These are phyloP conservation scores for Stenchaetothrips biformis DNA, from an alignment of 2,888 invertebrate genomes.

Conservation along the genomic window DNA sequence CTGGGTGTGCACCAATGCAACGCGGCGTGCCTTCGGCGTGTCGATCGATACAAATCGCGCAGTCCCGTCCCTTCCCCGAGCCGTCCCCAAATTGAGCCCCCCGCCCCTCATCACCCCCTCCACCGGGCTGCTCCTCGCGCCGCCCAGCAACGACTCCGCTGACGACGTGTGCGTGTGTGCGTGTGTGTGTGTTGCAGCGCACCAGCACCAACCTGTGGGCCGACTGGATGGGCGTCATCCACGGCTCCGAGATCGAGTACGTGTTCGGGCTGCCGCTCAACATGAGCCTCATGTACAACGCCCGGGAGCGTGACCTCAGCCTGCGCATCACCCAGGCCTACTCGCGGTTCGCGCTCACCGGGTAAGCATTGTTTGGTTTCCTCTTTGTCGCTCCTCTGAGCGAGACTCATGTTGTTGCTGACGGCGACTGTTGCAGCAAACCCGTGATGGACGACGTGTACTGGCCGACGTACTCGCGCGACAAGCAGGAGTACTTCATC, in stretches of 20 bases:
- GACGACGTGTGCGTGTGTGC: conserved; percentile 11
- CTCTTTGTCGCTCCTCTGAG: background rate
- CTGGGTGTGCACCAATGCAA: too few relatives aligned
- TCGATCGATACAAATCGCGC: conserved; percentile 8
- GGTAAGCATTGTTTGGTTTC: conserved; percentile 59
- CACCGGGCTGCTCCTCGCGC: background rate
- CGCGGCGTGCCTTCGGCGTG: background rate
- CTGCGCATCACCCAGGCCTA: conserved; percentile 89
- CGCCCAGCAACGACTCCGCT: too few relatives aligned
- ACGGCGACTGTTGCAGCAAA: conserved; percentile 42
- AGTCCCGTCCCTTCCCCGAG: background rate
- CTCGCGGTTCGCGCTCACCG: conserved; percentile 86
- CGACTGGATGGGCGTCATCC: conserved; percentile 98
- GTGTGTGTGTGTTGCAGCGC: conserved; percentile 58
- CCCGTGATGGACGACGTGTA: conserved; percentile 60
- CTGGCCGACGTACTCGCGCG: conserved; percentile 84
- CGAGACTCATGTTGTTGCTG: conserved; percentile 25
- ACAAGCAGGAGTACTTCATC: conserved; percentile 82
- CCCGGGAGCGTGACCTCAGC: conserved; percentile 80
- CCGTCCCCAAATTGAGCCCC: conserved; percentile 16
- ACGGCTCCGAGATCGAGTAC: conserved; percentile 97
- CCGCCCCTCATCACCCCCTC: background rate
- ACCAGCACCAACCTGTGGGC: conserved; percentile 94
- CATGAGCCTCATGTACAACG: conserved; percentile 73
- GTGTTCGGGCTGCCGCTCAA: conserved; percentile 94